Conservation (phyloP, 2,113 vertebrate genomes). For the Chloroceryle aenea region DNA sequence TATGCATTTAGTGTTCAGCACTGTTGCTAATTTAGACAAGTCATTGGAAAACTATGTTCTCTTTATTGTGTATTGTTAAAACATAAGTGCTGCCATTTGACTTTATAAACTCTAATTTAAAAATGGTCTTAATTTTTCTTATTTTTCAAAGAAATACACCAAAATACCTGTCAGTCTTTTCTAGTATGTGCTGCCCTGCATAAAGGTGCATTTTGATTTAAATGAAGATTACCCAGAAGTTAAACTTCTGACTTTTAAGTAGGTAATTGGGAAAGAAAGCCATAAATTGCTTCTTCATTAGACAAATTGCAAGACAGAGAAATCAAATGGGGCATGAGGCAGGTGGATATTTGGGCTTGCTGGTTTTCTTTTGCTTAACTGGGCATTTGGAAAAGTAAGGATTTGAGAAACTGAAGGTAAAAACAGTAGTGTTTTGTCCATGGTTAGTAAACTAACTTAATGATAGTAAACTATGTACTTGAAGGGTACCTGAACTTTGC, state of each 20-base stretch:
- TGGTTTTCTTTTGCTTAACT: neutral
- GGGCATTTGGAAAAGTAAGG: neutral
- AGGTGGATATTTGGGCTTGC: neutral
- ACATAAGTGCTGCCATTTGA: conserved; percentile 13
- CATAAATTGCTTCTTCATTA: neutral
- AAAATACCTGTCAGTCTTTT: neutral
- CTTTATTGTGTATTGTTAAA: conserved; percentile 42
- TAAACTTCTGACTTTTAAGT: neutral
- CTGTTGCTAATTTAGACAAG: conserved; percentile 25
- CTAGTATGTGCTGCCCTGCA: neutral
- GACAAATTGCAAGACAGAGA: neutral
- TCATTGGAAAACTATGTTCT: conserved; percentile 19
- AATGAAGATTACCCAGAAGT: conserved; percentile 12
- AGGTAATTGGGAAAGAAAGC: neutral
- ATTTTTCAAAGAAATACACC: neutral
- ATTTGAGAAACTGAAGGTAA: neutral
- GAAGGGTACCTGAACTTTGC: neutral
- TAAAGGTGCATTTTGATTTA: neutral
- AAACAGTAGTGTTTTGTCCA: neutral
- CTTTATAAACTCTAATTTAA: conserved; percentile 34
- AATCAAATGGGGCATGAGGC: neutral
- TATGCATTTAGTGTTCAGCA: conserved; percentile 21
- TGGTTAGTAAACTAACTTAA: neutral
- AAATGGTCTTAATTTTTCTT: neutral
- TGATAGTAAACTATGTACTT: neutral